Base-by-base conservation (phyloP, 2,888 invertebrate species). In the Cephus nigrinus region DNA sequence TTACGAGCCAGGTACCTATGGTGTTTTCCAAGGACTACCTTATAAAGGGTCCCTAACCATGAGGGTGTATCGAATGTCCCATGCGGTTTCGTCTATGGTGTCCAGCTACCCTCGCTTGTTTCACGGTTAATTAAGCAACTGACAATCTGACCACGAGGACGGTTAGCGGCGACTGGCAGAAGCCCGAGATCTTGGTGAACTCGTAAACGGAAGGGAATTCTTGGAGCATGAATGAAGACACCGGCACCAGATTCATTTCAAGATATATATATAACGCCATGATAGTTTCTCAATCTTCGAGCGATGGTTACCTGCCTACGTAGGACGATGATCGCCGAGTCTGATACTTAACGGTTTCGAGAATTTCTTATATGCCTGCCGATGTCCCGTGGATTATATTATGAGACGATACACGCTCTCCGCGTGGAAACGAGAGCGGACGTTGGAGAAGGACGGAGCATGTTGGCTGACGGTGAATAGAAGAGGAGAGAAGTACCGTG, bases 121-220 rank as follows among this genome's bases (percentile, higher is more conserved):
- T 91, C 91, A 91, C 91, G 91, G 87, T 91, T 91, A 91, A 91
- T 91, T 91, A 91, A 90, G 85, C 90, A 83, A 83, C 90, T 89
- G 91, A 90, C 90, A 88, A 90, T 90, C 90, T 88, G 90, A 91
- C 91, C 91, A 88, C 91, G 87, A 87, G 55, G 90, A 88, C 88
- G 88, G 89, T 90, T 90, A 88, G 86, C 87, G 85, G 85, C 83
- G 82, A 81, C 85, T 5, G 55, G 9, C 55, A 55, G 55, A 55
- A 55, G 55, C 55, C 55, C 83, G 80, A 82, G 82, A 85, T 85
- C 85, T 84, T 86, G 84, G 80, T 84, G 80, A 86, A 86, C 84
- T 85, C 86, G 86, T 86, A 87, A 88, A 88, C 87, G 86, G 88
- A 89, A 89, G 88, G 55, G 86, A 88, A 88, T 88, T 86, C 83